Conservation (phyloP, 2,113 vertebrate genomes). For the Vicugna pacos region DNA sequence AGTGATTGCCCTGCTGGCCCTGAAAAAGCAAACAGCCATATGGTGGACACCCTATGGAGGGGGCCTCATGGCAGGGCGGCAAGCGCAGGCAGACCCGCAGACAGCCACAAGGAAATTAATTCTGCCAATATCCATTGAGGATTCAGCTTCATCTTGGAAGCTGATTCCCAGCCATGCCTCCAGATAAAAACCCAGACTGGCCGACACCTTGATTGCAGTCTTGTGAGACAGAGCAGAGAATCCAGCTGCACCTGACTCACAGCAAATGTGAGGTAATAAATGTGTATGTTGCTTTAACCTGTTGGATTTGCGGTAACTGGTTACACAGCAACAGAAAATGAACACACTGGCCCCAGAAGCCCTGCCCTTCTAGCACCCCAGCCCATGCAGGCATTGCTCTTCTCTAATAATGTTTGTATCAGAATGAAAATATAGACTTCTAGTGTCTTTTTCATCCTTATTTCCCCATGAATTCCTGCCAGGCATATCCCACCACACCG, state of each 20-base stretch:
- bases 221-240: conserved; percentile 24
- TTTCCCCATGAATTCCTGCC: neutral
- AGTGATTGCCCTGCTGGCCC: neutral
- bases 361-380: neutral
- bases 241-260: neutral
- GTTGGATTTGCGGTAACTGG: conserved; percentile 1
- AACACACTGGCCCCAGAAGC: neutral
- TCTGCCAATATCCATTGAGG: neutral
- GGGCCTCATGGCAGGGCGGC: neutral
- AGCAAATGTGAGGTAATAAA: neutral
- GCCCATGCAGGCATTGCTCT: neutral
- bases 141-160: neutral
- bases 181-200: conserved; percentile 3
- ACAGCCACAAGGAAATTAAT: neutral
- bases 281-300: neutral
- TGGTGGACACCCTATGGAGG: neutral
- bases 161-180: neutral
- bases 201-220: neutral
- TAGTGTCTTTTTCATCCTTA: neutral
- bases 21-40: neutral
- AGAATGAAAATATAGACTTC: neutral
- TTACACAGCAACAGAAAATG: conserved; percentile 30
- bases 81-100: neutral
- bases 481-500: neutral
- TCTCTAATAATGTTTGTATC: conserved; percentile 3